Evolutionary conservation across 2,888 invertebrate genomes (phyloP), one percentile per base, ranked within the genome.

Genomic region (Drosophila acutilabella): DNA sequence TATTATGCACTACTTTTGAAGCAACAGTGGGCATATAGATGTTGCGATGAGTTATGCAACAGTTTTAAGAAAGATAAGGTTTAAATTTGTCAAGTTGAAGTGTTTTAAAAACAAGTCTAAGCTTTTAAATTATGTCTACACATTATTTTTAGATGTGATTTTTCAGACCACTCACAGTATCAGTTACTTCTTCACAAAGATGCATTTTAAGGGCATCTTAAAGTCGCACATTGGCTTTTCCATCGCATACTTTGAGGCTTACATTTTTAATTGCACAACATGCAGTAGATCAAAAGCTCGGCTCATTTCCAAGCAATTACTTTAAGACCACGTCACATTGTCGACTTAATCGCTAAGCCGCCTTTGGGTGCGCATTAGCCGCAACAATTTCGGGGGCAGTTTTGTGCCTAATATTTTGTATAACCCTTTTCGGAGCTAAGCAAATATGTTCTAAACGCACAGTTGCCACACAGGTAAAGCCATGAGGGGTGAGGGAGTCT

Each of bases 301-400:
- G 61, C 77, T 77, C 67, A 77, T 74, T 78, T 77, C 74, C 78
- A 69, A 74, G 80, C 77, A 79, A 74, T 79, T 80, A 74, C 76
- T 77, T 69, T 71, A 74, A 74, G 69, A 65, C 70, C 64, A 61
- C 66, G 64, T 73, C 64, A 61, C 52, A 54, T 59, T 68, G 71
- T 64, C 53, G 64, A 67, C 61, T 65, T 68, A 60, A 65, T 67
- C 75, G 74, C 53, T 81, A 81, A 81, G 83, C 78, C 80, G 80
- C 64, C 80, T 82, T 82, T 80, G 75, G 62, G 66, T 16, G 14
- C 70, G 81, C 61, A 78, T 81, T 80, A 82, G 80, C 61, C 67
- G 60, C 72, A 72, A 64, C 69, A 69, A 70, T 72, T 80, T 74
- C 30, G 57, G 60, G 48, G 45, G 42, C 23, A 45, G 42, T 38